Conservation (phyloP, 2,113 vertebrate genomes). For the Rostratula benghalensis region DNA sequence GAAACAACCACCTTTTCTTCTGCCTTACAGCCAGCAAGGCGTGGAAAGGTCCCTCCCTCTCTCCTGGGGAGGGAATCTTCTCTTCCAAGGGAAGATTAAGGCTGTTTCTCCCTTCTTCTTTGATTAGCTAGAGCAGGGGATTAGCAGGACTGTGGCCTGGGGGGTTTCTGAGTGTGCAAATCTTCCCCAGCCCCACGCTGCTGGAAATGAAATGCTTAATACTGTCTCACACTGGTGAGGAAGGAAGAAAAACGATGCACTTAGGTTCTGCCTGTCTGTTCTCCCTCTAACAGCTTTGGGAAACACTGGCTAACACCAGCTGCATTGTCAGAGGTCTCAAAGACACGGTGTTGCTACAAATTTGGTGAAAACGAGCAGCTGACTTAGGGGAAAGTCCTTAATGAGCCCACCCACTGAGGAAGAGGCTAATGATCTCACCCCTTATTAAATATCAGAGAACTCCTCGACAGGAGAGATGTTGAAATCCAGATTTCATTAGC, state of each 20-base stretch:
- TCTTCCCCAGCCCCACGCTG: not conserved
- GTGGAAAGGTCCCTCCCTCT: not conserved
- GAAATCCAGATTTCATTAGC: not conserved
- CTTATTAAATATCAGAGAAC: not conserved
- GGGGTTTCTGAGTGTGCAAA: not conserved
- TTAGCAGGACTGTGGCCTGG: not conserved
- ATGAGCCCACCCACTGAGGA: not conserved
- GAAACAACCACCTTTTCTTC: not conserved
- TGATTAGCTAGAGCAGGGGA: not conserved
- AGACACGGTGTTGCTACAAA: not conserved
- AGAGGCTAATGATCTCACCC: not conserved
- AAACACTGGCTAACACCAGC: not conserved
- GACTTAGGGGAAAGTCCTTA: not conserved
- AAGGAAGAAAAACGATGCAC: not conserved
- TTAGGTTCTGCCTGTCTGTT: not conserved
- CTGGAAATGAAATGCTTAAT: rapidly evolving
- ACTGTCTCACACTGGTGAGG: not conserved
- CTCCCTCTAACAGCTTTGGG: not conserved
- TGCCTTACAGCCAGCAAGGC: not conserved
- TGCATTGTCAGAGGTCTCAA: not conserved
- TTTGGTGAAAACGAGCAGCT: not conserved
- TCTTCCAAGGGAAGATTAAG: not conserved
- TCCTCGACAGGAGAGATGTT: not conserved
- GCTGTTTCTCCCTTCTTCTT: not conserved
- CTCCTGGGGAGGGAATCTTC: not conserved